Evolutionary conservation across 2,797 vertebrate species (phyloP).

Genomic region (Karalla daura): DNA sequence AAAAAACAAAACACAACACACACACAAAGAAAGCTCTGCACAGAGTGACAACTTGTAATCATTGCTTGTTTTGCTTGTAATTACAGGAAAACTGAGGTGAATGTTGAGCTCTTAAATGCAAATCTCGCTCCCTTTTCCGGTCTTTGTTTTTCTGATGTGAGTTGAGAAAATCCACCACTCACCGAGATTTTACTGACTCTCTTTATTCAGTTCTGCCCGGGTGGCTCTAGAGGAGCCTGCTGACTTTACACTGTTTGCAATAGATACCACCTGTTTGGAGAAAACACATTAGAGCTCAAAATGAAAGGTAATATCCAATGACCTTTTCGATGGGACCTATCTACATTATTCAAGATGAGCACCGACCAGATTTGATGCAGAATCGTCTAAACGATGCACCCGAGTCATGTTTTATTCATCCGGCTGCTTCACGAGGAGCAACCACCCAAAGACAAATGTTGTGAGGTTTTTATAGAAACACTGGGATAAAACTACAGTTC

Average conservation of each 20-base stretch:
- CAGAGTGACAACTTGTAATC: constrained; percentile 9
- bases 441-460: constrained; percentile 65
- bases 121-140: neutral
- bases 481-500: constrained; percentile 43
- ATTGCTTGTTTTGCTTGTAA: constrained; percentile 24
- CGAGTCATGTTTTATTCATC: constrained; percentile 80
- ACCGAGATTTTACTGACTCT: constrained; percentile 24
- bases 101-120: constrained; percentile 8
- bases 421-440: constrained; percentile 54
- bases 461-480: constrained; percentile 43
- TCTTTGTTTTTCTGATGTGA: constrained; percentile 22
- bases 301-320: constrained; percentile 81
- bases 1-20: constrained; percentile 18
- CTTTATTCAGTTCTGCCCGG: constrained; percentile 47
- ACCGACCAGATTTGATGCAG: constrained; percentile 67
- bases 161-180: constrained; percentile 8
- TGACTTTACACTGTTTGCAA: constrained; percentile 68
- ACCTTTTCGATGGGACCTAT: constrained; percentile 78
- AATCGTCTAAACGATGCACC: constrained; percentile 75
- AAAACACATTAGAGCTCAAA: constrained; percentile 77
- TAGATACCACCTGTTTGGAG: constrained; percentile 68
- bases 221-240: constrained; percentile 48
- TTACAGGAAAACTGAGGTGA: constrained; percentile 12
- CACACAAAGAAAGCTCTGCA: constrained; percentile 4
- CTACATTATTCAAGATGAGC: constrained; percentile 81